Evolutionary conservation across 2,888 invertebrate genomes (phyloP).

Genomic region (Nymphalis c-album): DNA sequence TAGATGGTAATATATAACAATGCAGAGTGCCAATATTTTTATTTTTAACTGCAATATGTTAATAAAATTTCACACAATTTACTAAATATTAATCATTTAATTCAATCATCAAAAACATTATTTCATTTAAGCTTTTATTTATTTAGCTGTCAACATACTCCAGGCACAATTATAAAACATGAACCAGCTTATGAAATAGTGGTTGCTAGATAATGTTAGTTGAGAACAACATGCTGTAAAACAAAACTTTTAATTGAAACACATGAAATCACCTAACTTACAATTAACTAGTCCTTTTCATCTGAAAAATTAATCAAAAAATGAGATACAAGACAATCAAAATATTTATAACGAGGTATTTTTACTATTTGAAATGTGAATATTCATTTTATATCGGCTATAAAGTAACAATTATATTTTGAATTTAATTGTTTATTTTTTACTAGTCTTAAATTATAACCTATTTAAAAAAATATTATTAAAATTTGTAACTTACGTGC

Average conservation of each 20-base stretch:
- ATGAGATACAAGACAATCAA: conserved; percentile 21
- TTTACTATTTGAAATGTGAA: background rate
- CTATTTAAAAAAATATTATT: background rate
- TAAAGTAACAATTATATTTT: background rate
- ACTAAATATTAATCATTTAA: background rate
- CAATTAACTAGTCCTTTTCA: conserved; percentile 64
- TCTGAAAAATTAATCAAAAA: conserved; percentile 60
- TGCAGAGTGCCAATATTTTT: background rate
- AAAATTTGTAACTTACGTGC: conserved; percentile 84
- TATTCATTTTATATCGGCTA: too few relatives aligned
- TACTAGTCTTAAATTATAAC: conserved; percentile 6
- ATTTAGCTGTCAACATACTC: background rate
- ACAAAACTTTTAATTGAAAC: conserved; percentile 17
- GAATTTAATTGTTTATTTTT: background rate
- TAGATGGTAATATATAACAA: background rate
- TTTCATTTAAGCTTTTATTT: background rate
- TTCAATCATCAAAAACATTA: background rate
- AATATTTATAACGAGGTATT: conserved; percentile 5
- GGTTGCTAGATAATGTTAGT: conserved; percentile 32
- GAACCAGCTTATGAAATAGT: background rate
- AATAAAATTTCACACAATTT: conserved; percentile 2
- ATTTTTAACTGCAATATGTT: background rate
- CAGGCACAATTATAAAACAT: background rate
- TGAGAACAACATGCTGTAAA: conserved; percentile 31
- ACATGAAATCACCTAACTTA: conserved; percentile 56